A percentile compares a stretch with the other conserved stretches of the same genome.
Conservation (phyloP, 2,113 vertebrate species). For the Pitta sordida region DNA sequence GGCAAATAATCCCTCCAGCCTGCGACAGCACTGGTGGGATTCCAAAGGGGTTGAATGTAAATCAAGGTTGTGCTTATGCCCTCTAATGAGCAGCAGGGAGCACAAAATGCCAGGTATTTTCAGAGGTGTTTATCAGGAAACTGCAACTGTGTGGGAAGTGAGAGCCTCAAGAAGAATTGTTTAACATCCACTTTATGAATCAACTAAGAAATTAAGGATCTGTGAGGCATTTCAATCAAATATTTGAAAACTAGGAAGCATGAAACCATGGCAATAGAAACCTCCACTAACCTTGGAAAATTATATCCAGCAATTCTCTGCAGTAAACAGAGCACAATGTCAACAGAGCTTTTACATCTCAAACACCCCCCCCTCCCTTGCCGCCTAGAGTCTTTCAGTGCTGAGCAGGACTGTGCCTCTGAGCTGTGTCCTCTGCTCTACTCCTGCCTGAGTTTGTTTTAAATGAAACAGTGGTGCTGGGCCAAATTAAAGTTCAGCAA, state of each 20-base stretch:
- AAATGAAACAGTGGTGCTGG: neutral
- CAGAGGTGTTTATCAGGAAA: neutral
- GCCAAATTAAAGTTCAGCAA: conserved; percentile 51
- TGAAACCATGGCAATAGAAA: conserved; percentile 16
- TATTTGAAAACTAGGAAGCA: conserved; percentile 33
- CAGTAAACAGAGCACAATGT: conserved; percentile 22
- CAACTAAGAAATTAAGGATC: conserved; percentile 25
- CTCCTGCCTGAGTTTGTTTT: neutral
- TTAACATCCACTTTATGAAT: neutral
- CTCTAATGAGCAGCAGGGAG: neutral
- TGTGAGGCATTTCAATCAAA: conserved; percentile 14
- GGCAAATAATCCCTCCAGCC: neutral
- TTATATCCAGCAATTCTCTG: neutral
- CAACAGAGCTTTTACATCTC: neutral
- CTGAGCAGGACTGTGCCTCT: neutral
- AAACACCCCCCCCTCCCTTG: neutral
- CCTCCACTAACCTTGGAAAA: conserved; percentile 15
- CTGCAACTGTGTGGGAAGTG: neutral
- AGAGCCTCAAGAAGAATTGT: neutral
- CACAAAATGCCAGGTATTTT: neutral
- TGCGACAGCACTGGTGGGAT: neutral
- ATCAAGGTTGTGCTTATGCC: neutral
- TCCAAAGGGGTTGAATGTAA: neutral
- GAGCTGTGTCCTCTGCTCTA: neutral
- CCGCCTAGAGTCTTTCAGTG: neutral